Evolutionary conservation across 2,113 vertebrate genomes (phyloP), one percentile per base, ranked within the genome.

Genomic region (Peucedramus taeniatus): DNA sequence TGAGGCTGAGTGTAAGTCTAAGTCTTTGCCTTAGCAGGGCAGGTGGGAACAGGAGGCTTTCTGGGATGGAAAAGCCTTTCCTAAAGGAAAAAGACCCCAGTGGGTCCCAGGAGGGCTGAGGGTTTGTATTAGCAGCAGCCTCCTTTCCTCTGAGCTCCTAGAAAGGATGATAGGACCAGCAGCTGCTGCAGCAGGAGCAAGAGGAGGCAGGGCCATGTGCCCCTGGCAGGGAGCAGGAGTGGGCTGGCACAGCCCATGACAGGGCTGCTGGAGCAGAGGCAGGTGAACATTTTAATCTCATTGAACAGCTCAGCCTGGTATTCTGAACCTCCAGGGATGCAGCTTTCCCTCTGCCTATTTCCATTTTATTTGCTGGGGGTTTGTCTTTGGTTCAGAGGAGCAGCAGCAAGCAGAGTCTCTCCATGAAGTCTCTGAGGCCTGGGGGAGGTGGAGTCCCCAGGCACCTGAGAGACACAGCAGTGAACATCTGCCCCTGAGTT

Each of bases 151-250:
- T 4, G 2, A 33, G 68, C 31, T 57, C 37, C 20, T 0, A 17
- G 50, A 33, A 50, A 49, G 59, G 44, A 26, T 22, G 1, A 1
- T 0, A 4, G 39, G 35, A 33, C 13, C 15, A 56, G 49, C 1
- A 3, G 64, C 39, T 50, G 70, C 56, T 63, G 33, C 1, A 21
- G 42, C 7, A 49, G 37, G 49, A 65, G 49, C n/a, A 93, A 21
- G 9, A 35, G 31, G 51, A 61, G 69, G 64, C n/a, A 86, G 72
- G 26, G 40, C 8, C 3, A 6, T 30, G 81, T 35, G 53, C 23
- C 42, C 21, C 2, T 0, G 40, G 80, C 37, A 68, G 60, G 2
- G 35, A 87, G 78, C 68, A 60, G 75, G 45, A 7, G 54, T 23
- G 33, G n/a, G 23, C 35, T 60, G 57, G 57, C 57, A 17, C 57